Conservation (phyloP, 2,888 invertebrate genomes). For the Petrolisthes manimaculis region DNA sequence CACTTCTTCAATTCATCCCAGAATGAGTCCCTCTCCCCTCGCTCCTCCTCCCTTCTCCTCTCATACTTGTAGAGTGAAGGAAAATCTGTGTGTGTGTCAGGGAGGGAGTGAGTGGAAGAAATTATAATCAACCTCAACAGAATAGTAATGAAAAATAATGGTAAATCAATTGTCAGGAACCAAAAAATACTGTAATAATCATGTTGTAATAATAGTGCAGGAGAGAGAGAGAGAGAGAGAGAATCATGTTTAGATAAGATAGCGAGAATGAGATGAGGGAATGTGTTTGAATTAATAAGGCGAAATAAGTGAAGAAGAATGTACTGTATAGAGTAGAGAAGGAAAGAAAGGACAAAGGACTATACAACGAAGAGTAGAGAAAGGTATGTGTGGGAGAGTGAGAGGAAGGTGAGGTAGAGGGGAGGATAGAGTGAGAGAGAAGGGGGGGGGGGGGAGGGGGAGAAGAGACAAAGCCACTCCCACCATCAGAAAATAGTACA, state of each 20-base stretch:
- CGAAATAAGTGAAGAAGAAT: not conserved
- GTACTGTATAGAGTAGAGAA: not conserved
- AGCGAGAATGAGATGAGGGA: not conserved
- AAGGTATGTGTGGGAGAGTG: not conserved
- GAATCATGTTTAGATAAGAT: not conserved
- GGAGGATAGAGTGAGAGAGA: not conserved
- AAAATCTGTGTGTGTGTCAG: too few relatives aligned
- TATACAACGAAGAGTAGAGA: not conserved
- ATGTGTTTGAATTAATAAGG: not conserved
- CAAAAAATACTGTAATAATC: not conserved
- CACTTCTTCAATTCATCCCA: not conserved
- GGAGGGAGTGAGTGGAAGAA: too few relatives aligned
- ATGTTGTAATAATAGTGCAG: not conserved
- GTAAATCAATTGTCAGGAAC: not conserved
- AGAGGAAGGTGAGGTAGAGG: not conserved
- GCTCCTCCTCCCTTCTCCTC: too few relatives aligned
- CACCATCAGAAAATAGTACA: too few relatives aligned
- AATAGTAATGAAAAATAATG: not conserved
- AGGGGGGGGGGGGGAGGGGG: not conserved
- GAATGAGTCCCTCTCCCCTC: not conserved
- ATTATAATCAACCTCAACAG: too few relatives aligned
- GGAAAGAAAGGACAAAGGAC: not conserved
- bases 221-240: conserved; percentile 10
- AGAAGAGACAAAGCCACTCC: not conserved
- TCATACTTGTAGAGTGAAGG: too few relatives aligned